Base-by-base conservation (phyloP, 2,888 invertebrate species). In the Dolichomitus sp. region DNA sequence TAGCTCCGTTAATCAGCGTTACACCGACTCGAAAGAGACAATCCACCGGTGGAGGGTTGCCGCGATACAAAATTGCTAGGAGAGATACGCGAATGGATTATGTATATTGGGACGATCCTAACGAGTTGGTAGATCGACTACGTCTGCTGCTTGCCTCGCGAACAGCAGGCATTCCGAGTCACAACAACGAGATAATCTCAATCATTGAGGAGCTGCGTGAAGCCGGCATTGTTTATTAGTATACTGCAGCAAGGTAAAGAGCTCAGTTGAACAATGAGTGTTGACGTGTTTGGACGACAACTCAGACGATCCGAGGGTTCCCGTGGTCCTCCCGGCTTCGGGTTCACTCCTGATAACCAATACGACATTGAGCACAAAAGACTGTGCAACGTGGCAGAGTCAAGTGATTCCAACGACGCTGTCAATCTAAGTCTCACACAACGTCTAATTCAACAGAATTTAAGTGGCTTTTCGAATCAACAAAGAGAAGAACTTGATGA, bases 141-240 rank as follows among this genome's bases (percentile, higher is more conserved):
- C 63, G 76, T 19, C 45, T 76, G 61, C 68, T 83, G 40, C 27
- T 83, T 14, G 80, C 80, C 19, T 42, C 40, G n/a, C 77, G 42
- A 66, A 37, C 69, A 19, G 80, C 83, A 0, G 77, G 73, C 12
- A 76, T 76, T 69, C 37, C 63, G 1, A 82, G 77, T 65, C 81
- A 85, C 69, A 61, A 23, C 27, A 84, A 85, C 54, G 83, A 85
- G 75, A 87, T 86, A 5, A 14, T 76, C 42, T 80, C 77, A n/a
- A 84, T 87, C 19, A 79, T 87, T 30, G 78, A 74, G 27, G 82
- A 81, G 68, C 52, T 81, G 52, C 73, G 73, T 23, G 73, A 61
- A 40, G 73, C 77, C 1, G 59, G 61, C 11, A 69, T 65, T 30
- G 23, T 57, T 2, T 66, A 66, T 75, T 66, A 66, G 57, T 57